phyloP scores from a whole-genome alignment of 1,140 invertebrate genomes.

The Spodoptera litura region DNA sequence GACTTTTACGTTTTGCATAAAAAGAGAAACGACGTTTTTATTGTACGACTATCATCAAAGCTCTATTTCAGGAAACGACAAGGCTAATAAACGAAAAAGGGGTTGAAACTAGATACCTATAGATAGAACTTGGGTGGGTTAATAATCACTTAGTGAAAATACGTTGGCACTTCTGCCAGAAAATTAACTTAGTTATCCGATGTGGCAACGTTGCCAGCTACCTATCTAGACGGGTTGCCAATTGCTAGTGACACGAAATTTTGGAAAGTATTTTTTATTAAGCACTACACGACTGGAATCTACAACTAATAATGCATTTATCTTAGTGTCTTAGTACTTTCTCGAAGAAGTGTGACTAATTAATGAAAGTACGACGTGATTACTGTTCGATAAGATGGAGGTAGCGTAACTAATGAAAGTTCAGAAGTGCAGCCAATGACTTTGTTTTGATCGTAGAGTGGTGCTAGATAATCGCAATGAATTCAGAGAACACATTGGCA shows the following conservation, averaged over 20 bases:
- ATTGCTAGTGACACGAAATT: background rate
- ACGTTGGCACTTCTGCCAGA: constrained; percentile 39
- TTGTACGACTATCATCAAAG: background rate
- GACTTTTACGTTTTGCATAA: constrained; percentile 15
- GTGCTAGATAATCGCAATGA: constrained; percentile 13
- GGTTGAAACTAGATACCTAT: background rate
- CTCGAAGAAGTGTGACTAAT: too few species aligned
- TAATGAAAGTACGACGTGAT: background rate
- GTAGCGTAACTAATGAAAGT: background rate
- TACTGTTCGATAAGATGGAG: background rate
- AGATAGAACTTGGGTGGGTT: constrained; percentile 21
- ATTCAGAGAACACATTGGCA: constrained; percentile 20
- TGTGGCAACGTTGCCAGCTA: constrained; percentile 37
- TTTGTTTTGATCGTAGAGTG: constrained; percentile 2
- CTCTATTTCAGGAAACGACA: background rate
- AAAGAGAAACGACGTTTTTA: background rate
- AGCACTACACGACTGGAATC: background rate
- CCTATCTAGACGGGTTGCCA: constrained; percentile 31
- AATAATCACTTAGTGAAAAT: constrained; percentile 43
- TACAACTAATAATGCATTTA: too few species aligned
- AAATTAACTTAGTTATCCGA: constrained; percentile 41
- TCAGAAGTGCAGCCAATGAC: background rate
- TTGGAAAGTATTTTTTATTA: constrained; percentile 1
- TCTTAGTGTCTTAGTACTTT: too few species aligned
- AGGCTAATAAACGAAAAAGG: background rate